Evolutionary conservation across 2,797 vertebrate genomes (phyloP), one percentile per base, ranked within the genome.

Genomic region (Hippopotamyrus pictus): DNA sequence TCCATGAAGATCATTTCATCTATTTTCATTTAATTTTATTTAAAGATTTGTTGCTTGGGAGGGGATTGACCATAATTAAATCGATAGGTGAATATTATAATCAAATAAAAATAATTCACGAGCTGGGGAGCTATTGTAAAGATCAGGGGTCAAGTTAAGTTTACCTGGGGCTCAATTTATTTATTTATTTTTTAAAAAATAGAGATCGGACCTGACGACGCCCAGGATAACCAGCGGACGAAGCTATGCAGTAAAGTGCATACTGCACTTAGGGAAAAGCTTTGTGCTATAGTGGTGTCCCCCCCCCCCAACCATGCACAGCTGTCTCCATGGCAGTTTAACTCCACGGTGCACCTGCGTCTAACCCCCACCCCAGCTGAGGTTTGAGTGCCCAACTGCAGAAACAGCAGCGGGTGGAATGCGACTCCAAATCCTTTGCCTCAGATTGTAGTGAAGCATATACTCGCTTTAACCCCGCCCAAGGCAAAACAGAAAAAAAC

Each of bases 281-380:
- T 19, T 17, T 0, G 14, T 6, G 69, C 1, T 14, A 0, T n/a
- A 50, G 59, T 37, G 87, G 22, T n/a, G n/a, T 0, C 86, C 22
- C 12, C 14, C 25, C 41, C n/a, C 6, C 50, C 6, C 54, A 57
- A 41, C 25, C 22, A 41, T 62, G 22, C 48, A 83, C 88, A 86
- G 54, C 82, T 89, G 88, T 57, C 25, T 19, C 25, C 17, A 65
- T 69, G 57, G 73, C 88, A 69, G 88, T 85, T 89, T 50, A 89
- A 89, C 88, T 86, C 14, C 44, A 85, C 14, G 48, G 44, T 57
- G 59, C 88, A 89, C 79, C 88, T 89, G 82, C 29, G 17, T 7
- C 57, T 86, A 14, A 41, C 73, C 69, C 33, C 69, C 25, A 8
- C 53, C 29, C n/a, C 22, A 22, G 11, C 53, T 46, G 79, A 89